These are phyloP conservation scores for Leontopithecus rosalia DNA, from an alignment of 2,797 vertebrate genomes.

Conservation along the genomic window DNA sequence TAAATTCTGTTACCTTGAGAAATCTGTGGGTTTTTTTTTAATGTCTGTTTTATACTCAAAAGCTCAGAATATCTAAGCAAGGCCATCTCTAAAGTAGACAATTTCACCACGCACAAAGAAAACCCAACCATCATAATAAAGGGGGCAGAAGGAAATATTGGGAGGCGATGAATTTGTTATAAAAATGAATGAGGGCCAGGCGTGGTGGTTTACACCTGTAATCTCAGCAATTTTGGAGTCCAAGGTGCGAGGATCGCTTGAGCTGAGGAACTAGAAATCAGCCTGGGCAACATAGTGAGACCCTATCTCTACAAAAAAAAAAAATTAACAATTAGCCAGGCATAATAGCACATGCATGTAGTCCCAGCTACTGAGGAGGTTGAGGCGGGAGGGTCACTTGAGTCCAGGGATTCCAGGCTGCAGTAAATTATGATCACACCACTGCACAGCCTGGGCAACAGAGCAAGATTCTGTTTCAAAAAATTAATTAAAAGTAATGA, in stretches of 20 bases:
- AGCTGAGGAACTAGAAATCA: not conserved
- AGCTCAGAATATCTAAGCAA: not conserved
- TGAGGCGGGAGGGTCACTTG: not conserved
- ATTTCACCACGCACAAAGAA: not conserved
- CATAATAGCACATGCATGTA: not conserved
- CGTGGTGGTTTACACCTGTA: not conserved
- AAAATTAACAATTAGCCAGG: not conserved
- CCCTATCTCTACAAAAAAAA: not conserved
- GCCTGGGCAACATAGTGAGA: not conserved
- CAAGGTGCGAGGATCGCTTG: not conserved
- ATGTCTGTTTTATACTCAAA: not conserved
- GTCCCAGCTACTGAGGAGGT: not conserved
- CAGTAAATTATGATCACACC: not conserved
- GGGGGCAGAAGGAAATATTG: not conserved
- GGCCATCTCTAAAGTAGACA: conserved; percentile 16
- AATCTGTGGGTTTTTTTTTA: not conserved
- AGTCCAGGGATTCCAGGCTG: not conserved
- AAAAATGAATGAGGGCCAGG: not conserved
- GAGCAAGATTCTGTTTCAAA: not conserved
- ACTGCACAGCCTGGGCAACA: not conserved
- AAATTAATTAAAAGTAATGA: not conserved
- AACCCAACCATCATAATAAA: not conserved
- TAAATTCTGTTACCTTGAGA: not conserved
- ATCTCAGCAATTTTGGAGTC: not conserved
- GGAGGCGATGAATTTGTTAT: not conserved